Conservation (phyloP, 1,140 invertebrate genomes). For the Pseudachorutes palmiensis region DNA sequence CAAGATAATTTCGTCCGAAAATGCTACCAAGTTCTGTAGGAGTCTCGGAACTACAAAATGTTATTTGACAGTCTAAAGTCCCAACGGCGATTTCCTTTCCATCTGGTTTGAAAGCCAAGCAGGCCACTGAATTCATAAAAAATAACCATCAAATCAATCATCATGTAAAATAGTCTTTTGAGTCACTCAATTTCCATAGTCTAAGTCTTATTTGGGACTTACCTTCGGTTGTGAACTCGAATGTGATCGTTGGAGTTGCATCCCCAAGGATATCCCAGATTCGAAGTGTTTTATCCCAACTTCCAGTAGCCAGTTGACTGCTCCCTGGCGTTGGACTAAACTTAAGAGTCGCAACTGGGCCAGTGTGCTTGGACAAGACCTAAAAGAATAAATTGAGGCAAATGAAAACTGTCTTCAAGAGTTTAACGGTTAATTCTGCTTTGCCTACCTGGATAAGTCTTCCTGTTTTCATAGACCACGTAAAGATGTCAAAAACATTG, state of each 20-base stretch:
- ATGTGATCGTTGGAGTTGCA: constrained; percentile 66
- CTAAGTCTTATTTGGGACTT: too few relatives aligned
- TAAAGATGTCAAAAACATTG: constrained; percentile 87
- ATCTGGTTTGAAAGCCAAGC: constrained; percentile 75
- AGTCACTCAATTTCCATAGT: too few relatives aligned
- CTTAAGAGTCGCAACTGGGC: constrained; percentile 70
- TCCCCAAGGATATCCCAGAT: constrained; percentile 86
- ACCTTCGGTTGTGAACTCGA: constrained; percentile 55
- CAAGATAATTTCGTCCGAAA: constrained; percentile 81
- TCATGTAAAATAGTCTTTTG: constrained; percentile 16
- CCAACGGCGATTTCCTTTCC: constrained; percentile 85
- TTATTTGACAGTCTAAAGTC: constrained; percentile 79
- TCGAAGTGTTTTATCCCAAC: constrained; percentile 88
- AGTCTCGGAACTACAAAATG: constrained; percentile 68
- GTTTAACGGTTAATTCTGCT: too few relatives aligned
- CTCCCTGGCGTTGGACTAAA: constrained; percentile 68
- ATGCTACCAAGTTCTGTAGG: constrained; percentile 65
- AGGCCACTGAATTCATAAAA: constrained; percentile 48
- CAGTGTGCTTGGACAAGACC: constrained; percentile 80
- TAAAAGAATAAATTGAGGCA: constrained; percentile 16
- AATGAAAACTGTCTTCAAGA: too few relatives aligned
- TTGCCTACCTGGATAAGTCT: constrained; percentile 70
- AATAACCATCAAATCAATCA: neutral
- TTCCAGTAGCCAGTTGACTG: constrained; percentile 70
- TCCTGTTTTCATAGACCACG: constrained; percentile 91